Base-by-base conservation (phyloP, 2,113 vertebrate genomes). In the Australoheros scitulus region DNA sequence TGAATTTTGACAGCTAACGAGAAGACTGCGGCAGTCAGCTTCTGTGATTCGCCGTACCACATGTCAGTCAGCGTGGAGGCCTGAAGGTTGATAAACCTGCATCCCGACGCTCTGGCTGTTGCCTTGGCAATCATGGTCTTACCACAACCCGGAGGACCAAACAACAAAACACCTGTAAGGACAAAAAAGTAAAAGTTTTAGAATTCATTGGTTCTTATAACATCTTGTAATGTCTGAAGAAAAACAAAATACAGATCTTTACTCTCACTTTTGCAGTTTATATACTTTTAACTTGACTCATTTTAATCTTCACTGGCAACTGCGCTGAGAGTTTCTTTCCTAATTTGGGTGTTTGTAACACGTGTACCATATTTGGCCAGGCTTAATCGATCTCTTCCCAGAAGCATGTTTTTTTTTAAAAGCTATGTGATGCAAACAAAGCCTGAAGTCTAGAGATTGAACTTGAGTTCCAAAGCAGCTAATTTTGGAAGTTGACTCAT, bases 41-140 rank as follows among this genome's bases (percentile, higher is more conserved):
- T 96, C 88, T 97, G 96, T 0, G 95, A 96, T 81, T 97, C 96
- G 0, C 96, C 96, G 2, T 96, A 97, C 96, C 96, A 96, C 93
- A 96, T 97, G 85, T 97, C 96, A 0, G 95, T 96, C 92, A 97
- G 80, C 0, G 94, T 95, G 76, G 96, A 96, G 5, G 96, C 93
- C 91, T 97, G 96, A 6, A 97, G 93, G 91, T 97, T 96, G 80
- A 97, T 94, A 81, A 97, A 97, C 80, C 93, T 95, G 88, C 96
- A 97, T 7, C 95, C 96, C 0, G 95, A 96, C 13, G 95, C 95
- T 93, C 92, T 95, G 50, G 95, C 96, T 11, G 95, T 96, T 82
- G 95, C 96, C 89, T 96, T 96, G 82, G 96, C 96, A 1, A 96
- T 95, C 90, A 96, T 93, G n/a, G 96, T 96, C 92, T 96, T 97